A percentile compares a stretch with the other conserved stretches of the same genome.
These are phyloP conservation scores for Anableps anableps DNA, from an alignment of 2,797 vertebrate genomes.

Conservation along the genomic window DNA sequence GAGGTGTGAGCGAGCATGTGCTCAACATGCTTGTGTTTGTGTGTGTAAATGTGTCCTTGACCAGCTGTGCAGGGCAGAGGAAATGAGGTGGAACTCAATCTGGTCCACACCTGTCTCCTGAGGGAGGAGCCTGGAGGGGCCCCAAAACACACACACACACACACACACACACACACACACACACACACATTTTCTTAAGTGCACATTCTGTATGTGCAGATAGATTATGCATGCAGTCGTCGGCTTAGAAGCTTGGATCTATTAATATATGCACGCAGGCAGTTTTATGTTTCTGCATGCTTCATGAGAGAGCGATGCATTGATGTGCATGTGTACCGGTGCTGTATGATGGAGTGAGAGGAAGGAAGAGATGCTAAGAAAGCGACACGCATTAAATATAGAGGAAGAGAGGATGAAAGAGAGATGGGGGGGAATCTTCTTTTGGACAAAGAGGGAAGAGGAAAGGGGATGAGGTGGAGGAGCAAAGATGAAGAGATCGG, in stretches of 20 bases:
- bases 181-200: slow-evolving; percentile 12
- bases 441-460: slow-evolving; percentile 29
- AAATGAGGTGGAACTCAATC: slow-evolving; percentile 81
- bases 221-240: slow-evolving; percentile 71
- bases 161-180: slow-evolving; percentile 15
- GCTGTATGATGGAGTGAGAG: slow-evolving; percentile 31
- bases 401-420: slow-evolving; percentile 28
- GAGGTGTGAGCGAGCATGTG: slow-evolving; percentile 34
- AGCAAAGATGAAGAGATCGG: slow-evolving; percentile 59
- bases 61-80: slow-evolving; percentile 75
- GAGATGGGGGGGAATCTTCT: slow-evolving; percentile 30
- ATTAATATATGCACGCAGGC: slow-evolving; percentile 64
- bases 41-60: slow-evolving; percentile 65
- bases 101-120: slow-evolving; percentile 80
- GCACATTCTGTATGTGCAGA: slow-evolving; percentile 47
- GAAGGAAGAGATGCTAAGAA: slow-evolving; percentile 20
- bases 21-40: slow-evolving; percentile 38
- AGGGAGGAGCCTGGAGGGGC: slow-evolving; percentile 66
- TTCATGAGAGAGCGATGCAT: slow-evolving; percentile 34
- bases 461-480: slow-evolving; percentile 27
- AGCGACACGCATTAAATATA: slow-evolving; percentile 41
- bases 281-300: slow-evolving; percentile 61
- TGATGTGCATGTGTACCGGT: slow-evolving; percentile 40
- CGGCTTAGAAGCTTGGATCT: slow-evolving; percentile 57
- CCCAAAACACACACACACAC: slow-evolving; percentile 24